Percentiles rank a stretch among this genome's conserved stretches.
Evolutionary conservation across 2,113 vertebrate genomes (phyloP).

Genomic region (Phocoena phocoena): DNA sequence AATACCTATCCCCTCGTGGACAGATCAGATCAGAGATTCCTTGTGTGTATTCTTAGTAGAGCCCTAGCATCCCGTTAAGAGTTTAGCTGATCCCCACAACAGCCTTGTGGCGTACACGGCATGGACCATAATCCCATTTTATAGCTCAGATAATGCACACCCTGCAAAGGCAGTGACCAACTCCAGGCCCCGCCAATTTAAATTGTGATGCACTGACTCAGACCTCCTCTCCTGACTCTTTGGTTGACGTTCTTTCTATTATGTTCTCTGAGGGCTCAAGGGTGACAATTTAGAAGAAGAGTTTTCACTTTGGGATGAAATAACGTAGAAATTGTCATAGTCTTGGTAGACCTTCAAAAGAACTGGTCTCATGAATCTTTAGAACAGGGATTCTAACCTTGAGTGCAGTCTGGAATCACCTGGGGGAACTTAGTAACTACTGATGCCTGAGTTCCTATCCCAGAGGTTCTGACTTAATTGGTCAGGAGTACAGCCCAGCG

Average conservation of each 20-base stretch:
- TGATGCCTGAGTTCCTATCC: neutral
- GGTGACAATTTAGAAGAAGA: neutral
- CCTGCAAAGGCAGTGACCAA: neutral
- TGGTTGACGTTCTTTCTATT: neutral
- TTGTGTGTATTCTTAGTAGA: neutral
- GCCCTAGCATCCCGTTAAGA: neutral
- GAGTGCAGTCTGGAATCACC: neutral
- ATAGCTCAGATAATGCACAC: neutral
- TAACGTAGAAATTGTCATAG: neutral
- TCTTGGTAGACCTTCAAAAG: neutral
- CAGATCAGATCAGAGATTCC: neutral
- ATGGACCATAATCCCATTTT: neutral
- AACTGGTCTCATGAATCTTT: neutral
- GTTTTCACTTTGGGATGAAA: neutral
- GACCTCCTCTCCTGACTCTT: neutral
- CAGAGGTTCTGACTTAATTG: slow-evolving; percentile 5
- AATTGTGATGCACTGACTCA: neutral
- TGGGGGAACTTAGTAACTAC: neutral
- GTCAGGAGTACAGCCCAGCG: neutral
- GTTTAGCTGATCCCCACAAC: neutral
- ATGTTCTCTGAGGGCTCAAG: neutral
- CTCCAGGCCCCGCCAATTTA: neutral
- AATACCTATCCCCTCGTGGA: neutral
- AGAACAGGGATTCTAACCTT: neutral
- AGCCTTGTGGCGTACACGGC: neutral